Evolutionary conservation across 2,113 vertebrate species (phyloP).

Genomic region (Zapornia atra): DNA sequence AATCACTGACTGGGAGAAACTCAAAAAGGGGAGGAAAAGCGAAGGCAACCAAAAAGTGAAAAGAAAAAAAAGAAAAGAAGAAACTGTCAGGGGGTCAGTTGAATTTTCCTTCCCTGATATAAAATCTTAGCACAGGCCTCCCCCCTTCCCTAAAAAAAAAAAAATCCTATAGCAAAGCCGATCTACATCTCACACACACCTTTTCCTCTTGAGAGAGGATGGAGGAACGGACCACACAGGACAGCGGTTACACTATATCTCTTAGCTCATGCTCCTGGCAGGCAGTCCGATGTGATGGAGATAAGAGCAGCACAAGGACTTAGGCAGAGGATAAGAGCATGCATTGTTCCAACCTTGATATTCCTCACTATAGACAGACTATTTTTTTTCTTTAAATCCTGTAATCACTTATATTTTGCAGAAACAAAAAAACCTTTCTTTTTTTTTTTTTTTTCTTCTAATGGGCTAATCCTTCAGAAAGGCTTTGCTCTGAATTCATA

Average conservation of each 20-base stretch:
- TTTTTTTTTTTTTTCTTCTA: background rate
- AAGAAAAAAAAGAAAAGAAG: background rate
- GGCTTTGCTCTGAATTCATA: constrained; percentile 48
- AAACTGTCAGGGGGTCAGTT: background rate
- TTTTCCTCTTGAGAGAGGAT: background rate
- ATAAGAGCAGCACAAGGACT: constrained; percentile 21
- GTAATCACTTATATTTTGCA: constrained; percentile 47
- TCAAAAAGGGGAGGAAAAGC: background rate
- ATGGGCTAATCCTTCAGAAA: constrained; percentile 46
- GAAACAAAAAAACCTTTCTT: constrained; percentile 55
- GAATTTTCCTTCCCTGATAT: background rate
- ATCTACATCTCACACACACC: background rate
- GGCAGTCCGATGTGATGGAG: background rate
- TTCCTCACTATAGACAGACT: background rate
- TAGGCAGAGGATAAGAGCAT: background rate
- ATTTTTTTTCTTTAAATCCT: background rate
- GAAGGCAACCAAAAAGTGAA: background rate
- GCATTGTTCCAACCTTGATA: constrained; percentile 22
- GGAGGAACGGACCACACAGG: constrained; percentile 28
- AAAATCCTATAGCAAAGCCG: background rate
- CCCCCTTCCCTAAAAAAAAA: background rate
- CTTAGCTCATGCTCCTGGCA: background rate
- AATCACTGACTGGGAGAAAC: background rate
- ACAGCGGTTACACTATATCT: background rate
- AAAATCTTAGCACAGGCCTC: background rate